Base-by-base conservation (phyloP, 2,113 vertebrate species). In the Petrocephalus zakoni region DNA sequence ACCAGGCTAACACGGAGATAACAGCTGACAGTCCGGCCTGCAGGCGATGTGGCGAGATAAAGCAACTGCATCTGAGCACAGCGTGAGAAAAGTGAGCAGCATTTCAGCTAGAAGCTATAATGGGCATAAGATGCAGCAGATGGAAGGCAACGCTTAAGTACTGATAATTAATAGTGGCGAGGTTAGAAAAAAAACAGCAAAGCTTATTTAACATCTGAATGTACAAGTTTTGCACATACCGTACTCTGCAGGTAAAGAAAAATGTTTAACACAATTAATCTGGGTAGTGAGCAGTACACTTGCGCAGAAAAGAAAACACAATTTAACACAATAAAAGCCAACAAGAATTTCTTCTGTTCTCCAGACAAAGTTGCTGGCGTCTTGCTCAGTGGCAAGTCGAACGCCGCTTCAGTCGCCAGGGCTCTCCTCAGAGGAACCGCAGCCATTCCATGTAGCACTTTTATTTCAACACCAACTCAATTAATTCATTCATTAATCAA, bases 1-100 rank as follows among this genome's bases (percentile, higher is more conserved):
- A 61, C 88, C 83, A 84, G 88, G 42, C 17, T 42, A 42, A 83
- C 75, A 84, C 46, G 53, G 55, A 58, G 88, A 88, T 83, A 83
- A 61, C 51, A 37, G 37, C 34, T 84, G 75, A 88, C 21, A 88
- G 29, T 78, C 51, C 22, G 22, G 51, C 52, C 25, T 82, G 29
- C 87, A 46, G 68, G 13, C 34, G 51, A 55, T 55, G 68, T 22
- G 34, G n/a, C 13, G 19, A 53, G 61, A 87, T 46, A 61, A 22
- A 17, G 53, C 7, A 2, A 21, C 52, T 58, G 52, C 85, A 21
- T 15, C 11, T 21, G 22, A 19, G 37, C 11, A 8, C 22, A 42
- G 56, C 4, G 37, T 49, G 81, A n/a, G 46, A n/a, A 78, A 78
- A 42, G 29, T 7, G 72, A 15, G 34, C 29, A 75, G 34, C 34